Evolutionary conservation across 2,888 invertebrate genomes (phyloP).

Genomic region (Athrips mouffetella): DNA sequence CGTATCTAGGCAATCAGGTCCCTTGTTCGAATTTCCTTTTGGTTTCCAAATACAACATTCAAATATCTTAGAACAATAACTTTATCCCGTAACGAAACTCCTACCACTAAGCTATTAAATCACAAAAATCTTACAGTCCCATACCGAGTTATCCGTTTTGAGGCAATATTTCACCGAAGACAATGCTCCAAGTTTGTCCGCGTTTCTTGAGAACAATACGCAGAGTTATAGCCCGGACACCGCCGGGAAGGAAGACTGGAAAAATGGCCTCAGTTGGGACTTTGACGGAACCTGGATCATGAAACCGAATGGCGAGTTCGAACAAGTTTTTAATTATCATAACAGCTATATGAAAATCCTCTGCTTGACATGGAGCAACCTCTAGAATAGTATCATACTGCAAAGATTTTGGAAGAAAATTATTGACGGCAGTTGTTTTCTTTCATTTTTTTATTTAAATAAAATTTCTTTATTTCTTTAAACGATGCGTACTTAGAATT

Average conservation of each 20-base stretch:
- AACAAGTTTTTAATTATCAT: not conserved
- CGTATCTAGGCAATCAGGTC: no score
- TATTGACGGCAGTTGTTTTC: no score
- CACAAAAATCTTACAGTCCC: slow-evolving; percentile 16
- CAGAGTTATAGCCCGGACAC: slow-evolving; percentile 23
- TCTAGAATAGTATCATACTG: no score
- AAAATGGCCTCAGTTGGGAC: slow-evolving; percentile 21
- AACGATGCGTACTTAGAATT: no score
- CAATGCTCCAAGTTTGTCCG: slow-evolving; percentile 12
- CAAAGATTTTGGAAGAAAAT: no score
- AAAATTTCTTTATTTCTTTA: no score
- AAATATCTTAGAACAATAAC: not conserved
- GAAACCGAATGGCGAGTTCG: not conserved
- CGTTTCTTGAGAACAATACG: slow-evolving; percentile 27
- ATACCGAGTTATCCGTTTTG: slow-evolving; percentile 13
- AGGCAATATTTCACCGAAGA: slow-evolving; percentile 13
- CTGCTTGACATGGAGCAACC: no score
- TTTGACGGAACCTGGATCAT: not conserved
- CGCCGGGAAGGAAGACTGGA: slow-evolving; percentile 25
- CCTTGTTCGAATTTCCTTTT: slow-evolving; percentile 11
- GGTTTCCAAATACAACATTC: not conserved
- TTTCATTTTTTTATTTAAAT: no score
- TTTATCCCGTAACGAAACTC: slow-evolving; percentile 1
- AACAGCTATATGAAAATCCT: no score
- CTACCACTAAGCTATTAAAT: slow-evolving; percentile 8